Evolutionary conservation across 1,140 invertebrate genomes (phyloP).

Genomic region (Idris sp.): DNA sequence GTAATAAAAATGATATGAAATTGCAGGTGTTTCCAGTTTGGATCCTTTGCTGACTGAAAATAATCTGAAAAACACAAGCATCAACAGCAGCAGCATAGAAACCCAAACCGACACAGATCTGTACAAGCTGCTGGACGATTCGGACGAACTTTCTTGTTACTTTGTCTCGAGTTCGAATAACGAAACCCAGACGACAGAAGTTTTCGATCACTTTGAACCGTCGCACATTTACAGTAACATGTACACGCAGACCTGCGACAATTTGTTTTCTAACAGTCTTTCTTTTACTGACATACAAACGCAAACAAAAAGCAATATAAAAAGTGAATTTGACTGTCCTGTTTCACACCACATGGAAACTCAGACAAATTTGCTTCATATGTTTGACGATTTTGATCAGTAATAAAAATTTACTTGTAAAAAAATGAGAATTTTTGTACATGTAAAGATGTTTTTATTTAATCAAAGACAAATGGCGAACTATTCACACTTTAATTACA

Average conservation of each 20-base stretch:
- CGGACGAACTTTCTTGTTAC: constrained; percentile 67
- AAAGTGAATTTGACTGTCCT: constrained; percentile 57
- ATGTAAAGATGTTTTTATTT: too few relatives aligned
- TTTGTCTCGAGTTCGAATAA: constrained; percentile 75
- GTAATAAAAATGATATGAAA: too few relatives aligned
- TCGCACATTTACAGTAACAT: constrained; percentile 79
- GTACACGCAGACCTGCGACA: constrained; percentile 81
- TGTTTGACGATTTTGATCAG: constrained; percentile 71
- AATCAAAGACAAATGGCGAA: too few relatives aligned
- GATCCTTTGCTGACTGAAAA: constrained; percentile 73
- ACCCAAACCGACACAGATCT: constrained; percentile 80
- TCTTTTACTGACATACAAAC: constrained; percentile 81
- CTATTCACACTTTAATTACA: too few relatives aligned
- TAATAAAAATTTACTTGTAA: too few relatives aligned
- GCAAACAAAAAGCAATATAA: constrained; percentile 68
- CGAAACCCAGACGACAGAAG: constrained; percentile 78
- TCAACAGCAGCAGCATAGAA: constrained; percentile 78
- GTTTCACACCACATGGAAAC: constrained; percentile 75
- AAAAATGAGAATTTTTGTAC: too few relatives aligned
- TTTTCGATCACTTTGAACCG: constrained; percentile 75
- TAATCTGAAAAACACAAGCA: constrained; percentile 38
- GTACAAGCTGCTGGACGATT: constrained; percentile 70
- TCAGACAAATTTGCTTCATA: constrained; percentile 75
- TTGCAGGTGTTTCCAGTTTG: constrained; percentile 62
- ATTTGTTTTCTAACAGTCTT: constrained; percentile 78